Conservation (phyloP, 2,888 invertebrate species). For the Lobophora halterata region DNA sequence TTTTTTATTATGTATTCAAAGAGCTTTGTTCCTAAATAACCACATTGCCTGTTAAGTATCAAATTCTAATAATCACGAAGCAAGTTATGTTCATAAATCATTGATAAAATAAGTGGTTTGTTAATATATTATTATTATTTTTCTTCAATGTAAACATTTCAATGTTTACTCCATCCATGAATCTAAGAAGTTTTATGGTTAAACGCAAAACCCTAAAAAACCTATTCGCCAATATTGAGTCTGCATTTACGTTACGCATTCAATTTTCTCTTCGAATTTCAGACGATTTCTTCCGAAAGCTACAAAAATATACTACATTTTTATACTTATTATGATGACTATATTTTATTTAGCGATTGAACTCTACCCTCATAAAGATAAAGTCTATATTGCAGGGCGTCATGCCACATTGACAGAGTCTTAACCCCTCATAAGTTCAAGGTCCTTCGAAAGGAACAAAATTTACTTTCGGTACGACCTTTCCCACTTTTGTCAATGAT, state of each 20-base stretch:
- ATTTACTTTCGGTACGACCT: constrained; percentile 12
- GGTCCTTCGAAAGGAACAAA: constrained; percentile 29
- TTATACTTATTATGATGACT: constrained; percentile 17
- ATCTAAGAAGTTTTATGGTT: too few relatives aligned
- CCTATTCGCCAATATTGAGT: background rate
- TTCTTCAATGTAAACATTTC: too few relatives aligned
- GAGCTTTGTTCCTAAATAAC: too few relatives aligned
- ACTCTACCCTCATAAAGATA: constrained; percentile 29
- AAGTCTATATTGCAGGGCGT: constrained; percentile 26
- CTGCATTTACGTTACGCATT: background rate
- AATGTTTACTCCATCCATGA: too few relatives aligned
- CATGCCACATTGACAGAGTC: constrained; percentile 27
- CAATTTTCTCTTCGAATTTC: constrained; percentile 6
- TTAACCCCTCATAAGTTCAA: constrained; percentile 25
- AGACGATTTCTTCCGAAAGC: constrained; percentile 7
- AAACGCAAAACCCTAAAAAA: too few relatives aligned
- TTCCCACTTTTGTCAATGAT: constrained; percentile 12
- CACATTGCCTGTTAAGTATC: too few relatives aligned
- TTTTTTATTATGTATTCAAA: too few relatives aligned
- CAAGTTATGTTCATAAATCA: too few relatives aligned
- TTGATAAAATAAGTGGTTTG: too few relatives aligned
- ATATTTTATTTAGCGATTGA: constrained; percentile 21
- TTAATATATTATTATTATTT: too few relatives aligned
- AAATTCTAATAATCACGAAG: too few relatives aligned
- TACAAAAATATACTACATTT: constrained; percentile 17